Percentiles rank a stretch among this genome's conserved stretches.
Evolutionary conservation across 2,113 vertebrate genomes (phyloP).

Genomic region (Ageneiosus marmoratus): DNA sequence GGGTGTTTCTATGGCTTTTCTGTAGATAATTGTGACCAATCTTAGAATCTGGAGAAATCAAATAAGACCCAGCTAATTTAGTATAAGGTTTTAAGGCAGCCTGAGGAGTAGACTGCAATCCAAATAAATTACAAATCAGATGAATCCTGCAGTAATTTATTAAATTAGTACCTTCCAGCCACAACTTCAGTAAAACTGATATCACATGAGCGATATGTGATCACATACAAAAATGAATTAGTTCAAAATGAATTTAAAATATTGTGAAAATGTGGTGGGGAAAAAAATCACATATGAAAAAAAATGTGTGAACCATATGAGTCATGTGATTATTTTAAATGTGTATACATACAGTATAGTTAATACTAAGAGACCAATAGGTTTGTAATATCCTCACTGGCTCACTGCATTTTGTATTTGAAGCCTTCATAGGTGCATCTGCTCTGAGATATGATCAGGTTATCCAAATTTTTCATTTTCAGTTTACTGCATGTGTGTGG

Average conservation of each 20-base stretch:
- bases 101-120: neutral
- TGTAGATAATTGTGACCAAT: neutral
- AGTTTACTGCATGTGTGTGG: neutral
- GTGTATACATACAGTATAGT: neutral
- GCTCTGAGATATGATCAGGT: neutral
- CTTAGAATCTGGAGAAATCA: conserved; percentile 10
- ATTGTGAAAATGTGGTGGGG: neutral
- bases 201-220: neutral
- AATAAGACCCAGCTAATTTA: neutral
- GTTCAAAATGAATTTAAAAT: neutral
- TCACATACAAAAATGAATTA: neutral
- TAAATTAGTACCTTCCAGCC: neutral
- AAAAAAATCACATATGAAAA: neutral
- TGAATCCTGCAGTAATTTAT: neutral
- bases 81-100: neutral
- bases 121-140: neutral
- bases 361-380: neutral
- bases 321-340: neutral
- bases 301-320: neutral
- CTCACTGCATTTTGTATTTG: neutral
- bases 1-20: neutral
- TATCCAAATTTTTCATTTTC: neutral
- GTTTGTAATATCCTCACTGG: neutral
- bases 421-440: neutral
- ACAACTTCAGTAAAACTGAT: neutral